These are phyloP conservation scores for Hirudo medicinalis DNA, from an alignment of 1,140 invertebrate genomes.

Conservation along the genomic window DNA sequence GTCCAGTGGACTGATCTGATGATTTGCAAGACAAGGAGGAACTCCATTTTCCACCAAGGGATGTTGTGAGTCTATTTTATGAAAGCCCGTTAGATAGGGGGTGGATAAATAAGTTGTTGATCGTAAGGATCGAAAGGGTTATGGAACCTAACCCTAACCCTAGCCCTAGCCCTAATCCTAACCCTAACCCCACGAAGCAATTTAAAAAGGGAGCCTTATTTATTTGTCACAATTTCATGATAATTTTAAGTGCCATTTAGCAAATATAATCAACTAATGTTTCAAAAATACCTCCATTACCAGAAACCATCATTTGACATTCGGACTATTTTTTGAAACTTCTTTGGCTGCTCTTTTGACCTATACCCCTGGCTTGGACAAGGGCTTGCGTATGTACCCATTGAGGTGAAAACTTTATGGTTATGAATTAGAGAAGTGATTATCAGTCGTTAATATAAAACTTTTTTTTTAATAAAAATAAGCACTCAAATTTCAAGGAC, in stretches of 20 bases:
- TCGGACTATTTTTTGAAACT: constrained; percentile 30
- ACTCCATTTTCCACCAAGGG: constrained; percentile 40
- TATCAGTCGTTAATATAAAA: too few species aligned
- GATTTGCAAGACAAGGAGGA: constrained; percentile 41
- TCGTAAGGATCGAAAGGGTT: too few species aligned
- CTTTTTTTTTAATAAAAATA: too few species aligned
- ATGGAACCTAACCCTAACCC: too few species aligned
- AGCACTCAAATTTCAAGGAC: too few species aligned
- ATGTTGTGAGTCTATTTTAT: constrained; percentile 46
- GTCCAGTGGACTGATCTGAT: constrained; percentile 43
- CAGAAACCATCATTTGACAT: constrained; percentile 27
- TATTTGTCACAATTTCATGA: too few species aligned
- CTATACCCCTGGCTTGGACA: constrained; percentile 34
- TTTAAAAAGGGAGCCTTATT: too few species aligned
- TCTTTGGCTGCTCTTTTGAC: constrained; percentile 30
- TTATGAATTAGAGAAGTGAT: too few species aligned
- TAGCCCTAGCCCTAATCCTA: too few species aligned
- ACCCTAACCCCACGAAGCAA: too few species aligned
- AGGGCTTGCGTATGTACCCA: constrained; percentile 33
- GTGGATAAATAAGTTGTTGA: too few species aligned
- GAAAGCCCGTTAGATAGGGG: neutral
- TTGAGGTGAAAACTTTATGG: constrained; percentile 22
- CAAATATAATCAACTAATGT: neutral
- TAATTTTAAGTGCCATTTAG: neutral
- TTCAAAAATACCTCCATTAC: neutral